Conservation (phyloP, 2,797 vertebrate species). For the Sebastes cheni region DNA sequence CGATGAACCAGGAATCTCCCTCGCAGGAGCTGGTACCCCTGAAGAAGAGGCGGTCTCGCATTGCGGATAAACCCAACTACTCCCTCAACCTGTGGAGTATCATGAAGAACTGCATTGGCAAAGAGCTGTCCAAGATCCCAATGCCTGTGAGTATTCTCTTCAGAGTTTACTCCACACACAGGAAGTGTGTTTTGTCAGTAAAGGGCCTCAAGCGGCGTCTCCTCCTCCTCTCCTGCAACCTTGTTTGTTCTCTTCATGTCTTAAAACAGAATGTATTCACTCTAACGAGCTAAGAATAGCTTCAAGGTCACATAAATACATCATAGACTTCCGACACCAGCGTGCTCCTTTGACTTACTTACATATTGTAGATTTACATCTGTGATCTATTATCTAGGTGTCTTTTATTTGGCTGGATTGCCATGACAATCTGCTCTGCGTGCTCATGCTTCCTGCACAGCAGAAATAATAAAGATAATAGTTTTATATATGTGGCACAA, state of each 20-base stretch:
- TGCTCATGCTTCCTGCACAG: background rate
- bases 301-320: accelerated
- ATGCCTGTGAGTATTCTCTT: slow-evolving; percentile 87
- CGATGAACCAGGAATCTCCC: slow-evolving; percentile 81
- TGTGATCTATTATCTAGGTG: too few relatives aligned
- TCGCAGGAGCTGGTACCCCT: slow-evolving; percentile 84
- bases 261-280: background rate
- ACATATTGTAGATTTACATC: background rate
- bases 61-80: slow-evolving; percentile 95
- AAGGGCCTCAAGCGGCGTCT: background rate
- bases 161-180: background rate
- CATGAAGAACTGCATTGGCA: slow-evolving; percentile 98
- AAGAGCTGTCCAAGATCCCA: slow-evolving; percentile 95
- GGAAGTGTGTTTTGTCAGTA: background rate
- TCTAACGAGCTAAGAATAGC: accelerated
- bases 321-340: background rate
- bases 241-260: background rate
- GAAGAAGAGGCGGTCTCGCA: slow-evolving; percentile 88
- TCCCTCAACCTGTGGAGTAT: slow-evolving; percentile 98
- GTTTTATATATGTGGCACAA: background rate
- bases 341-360: background rate
- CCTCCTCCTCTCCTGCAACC: background rate
- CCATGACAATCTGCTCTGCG: too few relatives aligned
- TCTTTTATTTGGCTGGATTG: too few relatives aligned
- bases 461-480: background rate